A percentile compares a stretch with the other conserved stretches of the same genome.
Conservation (phyloP, 2,888 invertebrate species). For the Campoletis raptor region DNA sequence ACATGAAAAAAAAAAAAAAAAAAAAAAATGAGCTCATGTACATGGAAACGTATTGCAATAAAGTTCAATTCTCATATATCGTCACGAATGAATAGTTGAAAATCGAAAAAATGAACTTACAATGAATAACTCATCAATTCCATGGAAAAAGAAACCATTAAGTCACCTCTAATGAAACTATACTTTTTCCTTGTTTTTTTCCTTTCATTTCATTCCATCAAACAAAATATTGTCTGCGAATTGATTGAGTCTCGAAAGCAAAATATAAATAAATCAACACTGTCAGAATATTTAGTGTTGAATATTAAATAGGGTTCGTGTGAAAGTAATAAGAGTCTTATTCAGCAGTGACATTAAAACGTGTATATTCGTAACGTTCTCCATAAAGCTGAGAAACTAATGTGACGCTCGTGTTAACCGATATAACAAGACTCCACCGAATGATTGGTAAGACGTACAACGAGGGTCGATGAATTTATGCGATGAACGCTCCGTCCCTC, state of each 20-base stretch:
- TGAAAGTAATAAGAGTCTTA: background rate
- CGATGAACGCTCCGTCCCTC: conserved; percentile 62
- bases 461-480: conserved; percentile 66
- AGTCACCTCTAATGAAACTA: background rate
- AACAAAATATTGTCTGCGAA: too few relatives aligned
- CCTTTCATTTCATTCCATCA: background rate
- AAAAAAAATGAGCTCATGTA: background rate
- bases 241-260: background rate
- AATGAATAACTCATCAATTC: background rate
- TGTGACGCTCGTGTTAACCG: conserved; percentile 20
- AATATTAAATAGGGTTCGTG: background rate
- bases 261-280: background rate
- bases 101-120: background rate
- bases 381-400: conserved; percentile 30
- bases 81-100: background rate
- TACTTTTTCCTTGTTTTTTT: too few relatives aligned
- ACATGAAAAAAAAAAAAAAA: background rate
- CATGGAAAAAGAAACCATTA: background rate
- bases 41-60: background rate
- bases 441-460: conserved; percentile 39
- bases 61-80: background rate
- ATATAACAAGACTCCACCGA: conserved; percentile 38
- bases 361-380: background rate
- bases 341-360: background rate
- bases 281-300: background rate